Conservation (phyloP, 2,888 invertebrate species). For the Lepidocyrtinus sp. region DNA sequence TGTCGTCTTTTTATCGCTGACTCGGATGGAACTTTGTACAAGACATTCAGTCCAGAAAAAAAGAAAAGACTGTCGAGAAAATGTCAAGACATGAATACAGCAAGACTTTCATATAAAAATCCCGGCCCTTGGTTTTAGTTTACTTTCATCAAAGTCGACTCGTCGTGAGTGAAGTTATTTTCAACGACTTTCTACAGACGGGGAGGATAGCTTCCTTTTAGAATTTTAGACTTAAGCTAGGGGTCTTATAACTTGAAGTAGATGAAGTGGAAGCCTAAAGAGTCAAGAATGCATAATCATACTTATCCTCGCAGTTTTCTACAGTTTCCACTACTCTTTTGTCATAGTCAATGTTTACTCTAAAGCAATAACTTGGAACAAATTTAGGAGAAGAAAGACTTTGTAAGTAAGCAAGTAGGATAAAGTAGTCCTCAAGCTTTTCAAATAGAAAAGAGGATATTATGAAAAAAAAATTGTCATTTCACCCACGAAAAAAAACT, state of each 20-base stretch:
- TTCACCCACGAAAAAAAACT: slow-evolving; percentile 8
- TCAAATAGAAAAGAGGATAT: background rate
- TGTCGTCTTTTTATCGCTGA: slow-evolving; percentile 13
- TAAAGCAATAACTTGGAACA: slow-evolving; percentile 5
- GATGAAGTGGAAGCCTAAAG: slow-evolving; percentile 61
- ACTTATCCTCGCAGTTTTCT: slow-evolving; percentile 8
- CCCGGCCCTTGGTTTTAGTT: background rate
- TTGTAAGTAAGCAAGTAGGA: background rate
- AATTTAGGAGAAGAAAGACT: background rate
- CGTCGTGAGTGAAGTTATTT: background rate
- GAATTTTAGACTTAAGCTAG: slow-evolving; percentile 48
- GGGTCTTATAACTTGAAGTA: slow-evolving; percentile 54
- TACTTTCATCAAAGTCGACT: slow-evolving; percentile 14
- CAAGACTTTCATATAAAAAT: slow-evolving; percentile 22
- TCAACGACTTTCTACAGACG: slow-evolving; percentile 8
- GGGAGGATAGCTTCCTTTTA: slow-evolving; percentile 1
- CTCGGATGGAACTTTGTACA: background rate
- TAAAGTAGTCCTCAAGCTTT: background rate
- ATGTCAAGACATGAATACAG: slow-evolving; percentile 10
- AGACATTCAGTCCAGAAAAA: slow-evolving; percentile 4
- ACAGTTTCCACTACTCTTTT: background rate
- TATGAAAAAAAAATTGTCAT: slow-evolving; percentile 17
- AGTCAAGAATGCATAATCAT: slow-evolving; percentile 60
- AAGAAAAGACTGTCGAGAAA: background rate
- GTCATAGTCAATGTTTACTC: slow-evolving; percentile 16